Evolutionary conservation across 1,140 invertebrate genomes (phyloP).

Genomic region (Helicoverpa zea): DNA sequence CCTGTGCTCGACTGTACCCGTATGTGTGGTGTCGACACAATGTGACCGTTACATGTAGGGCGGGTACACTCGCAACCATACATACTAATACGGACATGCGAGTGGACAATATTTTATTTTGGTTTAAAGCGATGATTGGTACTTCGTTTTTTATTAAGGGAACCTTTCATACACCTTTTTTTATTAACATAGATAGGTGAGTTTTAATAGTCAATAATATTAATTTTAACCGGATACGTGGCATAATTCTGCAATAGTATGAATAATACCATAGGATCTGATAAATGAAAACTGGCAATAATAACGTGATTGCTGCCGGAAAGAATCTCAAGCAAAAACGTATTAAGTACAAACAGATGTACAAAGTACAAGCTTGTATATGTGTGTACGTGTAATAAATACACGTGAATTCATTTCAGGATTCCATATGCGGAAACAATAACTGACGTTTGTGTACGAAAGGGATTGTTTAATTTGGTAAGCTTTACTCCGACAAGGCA

Average conservation of each 20-base stretch:
- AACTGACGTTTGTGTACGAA: constrained; percentile 25
- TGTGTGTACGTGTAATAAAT: background rate
- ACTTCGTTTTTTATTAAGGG: no score
- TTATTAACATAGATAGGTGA: no score
- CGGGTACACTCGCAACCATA: background rate
- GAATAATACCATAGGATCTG: no score
- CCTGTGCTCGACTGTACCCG: constrained; percentile 26
- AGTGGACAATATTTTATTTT: background rate
- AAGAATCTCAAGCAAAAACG: no score
- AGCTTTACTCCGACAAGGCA: constrained; percentile 11
- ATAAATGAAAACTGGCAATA: no score
- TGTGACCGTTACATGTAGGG: background rate
- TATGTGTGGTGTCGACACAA: constrained; percentile 22
- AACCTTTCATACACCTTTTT: no score
- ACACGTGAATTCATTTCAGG: constrained; percentile 26
- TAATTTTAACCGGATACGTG: no score
- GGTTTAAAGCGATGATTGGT: background rate
- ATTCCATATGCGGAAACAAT: constrained; percentile 31
- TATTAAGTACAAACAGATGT: no score
- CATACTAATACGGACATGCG: background rate
- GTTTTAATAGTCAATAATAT: no score
- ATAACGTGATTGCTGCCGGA: no score
- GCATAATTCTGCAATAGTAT: no score
- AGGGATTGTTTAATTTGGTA: constrained; percentile 30
- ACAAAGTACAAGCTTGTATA: no score